These are phyloP conservation scores for Oxyura jamaicensis DNA, from an alignment of 2,113 vertebrate species.

Conservation along the genomic window DNA sequence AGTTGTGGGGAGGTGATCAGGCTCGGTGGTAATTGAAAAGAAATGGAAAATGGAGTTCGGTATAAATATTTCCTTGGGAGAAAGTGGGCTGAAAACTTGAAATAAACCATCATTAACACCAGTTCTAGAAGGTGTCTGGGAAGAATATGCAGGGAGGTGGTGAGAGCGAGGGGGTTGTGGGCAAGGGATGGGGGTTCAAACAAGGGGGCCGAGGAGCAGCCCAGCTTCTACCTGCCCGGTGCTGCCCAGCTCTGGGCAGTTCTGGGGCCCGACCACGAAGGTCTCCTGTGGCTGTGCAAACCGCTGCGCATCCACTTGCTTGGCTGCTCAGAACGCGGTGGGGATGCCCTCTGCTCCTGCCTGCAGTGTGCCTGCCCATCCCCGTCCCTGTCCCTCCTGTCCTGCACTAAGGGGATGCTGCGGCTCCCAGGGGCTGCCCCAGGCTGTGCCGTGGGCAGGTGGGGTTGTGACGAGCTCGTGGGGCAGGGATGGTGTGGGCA, in stretches of 20 bases:
- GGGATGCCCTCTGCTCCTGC: not conserved
- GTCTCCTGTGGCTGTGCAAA: not conserved
- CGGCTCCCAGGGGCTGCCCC: accelerated
- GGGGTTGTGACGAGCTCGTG: not conserved
- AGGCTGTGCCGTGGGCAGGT: accelerated
- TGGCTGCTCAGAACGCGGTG: accelerated
- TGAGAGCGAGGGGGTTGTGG: too few relatives aligned
- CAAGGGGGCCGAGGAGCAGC: not conserved
- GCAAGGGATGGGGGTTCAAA: not conserved
- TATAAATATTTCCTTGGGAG: not conserved
- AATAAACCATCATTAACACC: not conserved
- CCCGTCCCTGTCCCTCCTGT: not conserved
- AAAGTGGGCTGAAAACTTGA: not conserved
- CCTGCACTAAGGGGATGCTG: accelerated
- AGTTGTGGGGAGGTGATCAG: not conserved
- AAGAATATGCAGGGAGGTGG: not conserved
- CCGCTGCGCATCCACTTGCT: not conserved
- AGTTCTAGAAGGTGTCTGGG: not conserved
- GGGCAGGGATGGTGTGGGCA: not conserved
- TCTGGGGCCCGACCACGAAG: accelerated
- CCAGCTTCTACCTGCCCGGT: accelerated
- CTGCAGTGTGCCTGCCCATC: accelerated
- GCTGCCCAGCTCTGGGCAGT: not conserved
- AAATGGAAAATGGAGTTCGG: not conserved
- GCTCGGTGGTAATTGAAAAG: slow-evolving; percentile 31